Percentiles rank a stretch among this genome's conserved stretches.
phyloP scores from a whole-genome alignment of 2,888 invertebrate species.

The Uloborus plumipes region DNA sequence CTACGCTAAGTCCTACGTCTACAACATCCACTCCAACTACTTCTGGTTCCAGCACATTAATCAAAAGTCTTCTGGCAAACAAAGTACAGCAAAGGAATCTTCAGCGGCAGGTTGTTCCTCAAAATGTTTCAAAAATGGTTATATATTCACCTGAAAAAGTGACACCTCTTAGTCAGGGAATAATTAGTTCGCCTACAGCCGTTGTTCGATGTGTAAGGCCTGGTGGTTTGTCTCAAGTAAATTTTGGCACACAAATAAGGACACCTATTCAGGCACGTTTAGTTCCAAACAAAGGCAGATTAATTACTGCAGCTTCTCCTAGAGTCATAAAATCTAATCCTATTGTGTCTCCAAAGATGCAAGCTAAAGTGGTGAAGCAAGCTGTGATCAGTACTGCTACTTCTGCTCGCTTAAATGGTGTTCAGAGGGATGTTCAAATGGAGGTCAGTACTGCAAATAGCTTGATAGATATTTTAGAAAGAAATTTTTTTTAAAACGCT shows the following conservation, averaged over 20 bases:
- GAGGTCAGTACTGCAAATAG: constrained; percentile 44
- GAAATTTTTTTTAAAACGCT: not conserved
- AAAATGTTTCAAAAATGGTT: constrained; percentile 57
- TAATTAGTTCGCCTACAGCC: constrained; percentile 27
- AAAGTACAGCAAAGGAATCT: constrained; percentile 78
- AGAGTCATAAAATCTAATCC: constrained; percentile 31
- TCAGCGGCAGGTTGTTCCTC: constrained; percentile 53
- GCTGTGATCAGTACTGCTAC: constrained; percentile 28
- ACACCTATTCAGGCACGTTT: constrained; percentile 47
- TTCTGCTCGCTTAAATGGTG: constrained; percentile 66
- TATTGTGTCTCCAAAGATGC: constrained; percentile 35
- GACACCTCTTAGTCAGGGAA: constrained; percentile 32
- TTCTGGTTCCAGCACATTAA: constrained; percentile 82
- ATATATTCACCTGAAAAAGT: constrained; percentile 52
- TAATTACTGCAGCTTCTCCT: constrained; percentile 28
- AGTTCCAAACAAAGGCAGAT: constrained; percentile 45
- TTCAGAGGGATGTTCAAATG: constrained; percentile 59
- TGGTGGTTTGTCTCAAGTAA: constrained; percentile 25
- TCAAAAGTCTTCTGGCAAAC: constrained; percentile 93
- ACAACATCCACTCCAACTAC: constrained; percentile 69
- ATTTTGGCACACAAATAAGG: constrained; percentile 11
- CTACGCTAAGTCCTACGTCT: constrained; percentile 66
- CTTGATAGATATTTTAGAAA: not conserved
- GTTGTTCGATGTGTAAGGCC: constrained; percentile 37
- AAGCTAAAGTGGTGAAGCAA: constrained; percentile 30